Evolutionary conservation across 1,140 invertebrate species (phyloP).

Genomic region (Drosophila aff.): DNA sequence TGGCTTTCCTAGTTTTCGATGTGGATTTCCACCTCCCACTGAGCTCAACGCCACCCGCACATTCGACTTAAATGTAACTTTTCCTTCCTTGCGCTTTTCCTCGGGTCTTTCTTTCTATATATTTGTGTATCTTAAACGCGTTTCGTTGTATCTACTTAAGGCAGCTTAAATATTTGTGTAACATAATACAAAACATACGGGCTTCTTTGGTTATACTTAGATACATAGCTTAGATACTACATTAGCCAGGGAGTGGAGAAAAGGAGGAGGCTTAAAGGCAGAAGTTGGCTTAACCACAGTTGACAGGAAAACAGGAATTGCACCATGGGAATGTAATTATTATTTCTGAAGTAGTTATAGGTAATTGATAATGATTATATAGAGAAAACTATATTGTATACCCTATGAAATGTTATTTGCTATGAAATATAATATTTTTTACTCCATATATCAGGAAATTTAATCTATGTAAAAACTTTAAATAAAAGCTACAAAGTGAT

Average conservation of each 20-base stretch:
- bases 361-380: background rate
- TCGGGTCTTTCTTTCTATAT: constrained; percentile 36
- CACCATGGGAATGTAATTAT: constrained; percentile 15
- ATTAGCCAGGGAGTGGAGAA: background rate
- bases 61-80: constrained; percentile 73
- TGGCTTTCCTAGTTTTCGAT: constrained; percentile 45
- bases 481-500: constrained; percentile 2
- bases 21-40: constrained; percentile 36
- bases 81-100: constrained; percentile 58
- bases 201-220: constrained; percentile 81
- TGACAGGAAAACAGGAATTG: background rate
- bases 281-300: constrained; percentile 29
- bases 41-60: constrained; percentile 54
- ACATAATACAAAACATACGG: constrained; percentile 83
- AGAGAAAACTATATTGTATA: background rate
- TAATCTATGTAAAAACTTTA: background rate
- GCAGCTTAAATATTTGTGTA: constrained; percentile 83
- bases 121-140: constrained; percentile 82
- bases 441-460: background rate
- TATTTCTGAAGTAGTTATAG: no score
- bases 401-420: background rate
- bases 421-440: background rate
- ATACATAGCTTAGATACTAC: constrained; percentile 73
- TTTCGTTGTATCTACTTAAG: constrained; percentile 83
- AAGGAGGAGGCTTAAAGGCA: constrained; percentile 4